Evolutionary conservation across 1,140 invertebrate species (phyloP), one percentile per base, ranked within the genome.

Genomic region (Luehdorfia chinensis): DNA sequence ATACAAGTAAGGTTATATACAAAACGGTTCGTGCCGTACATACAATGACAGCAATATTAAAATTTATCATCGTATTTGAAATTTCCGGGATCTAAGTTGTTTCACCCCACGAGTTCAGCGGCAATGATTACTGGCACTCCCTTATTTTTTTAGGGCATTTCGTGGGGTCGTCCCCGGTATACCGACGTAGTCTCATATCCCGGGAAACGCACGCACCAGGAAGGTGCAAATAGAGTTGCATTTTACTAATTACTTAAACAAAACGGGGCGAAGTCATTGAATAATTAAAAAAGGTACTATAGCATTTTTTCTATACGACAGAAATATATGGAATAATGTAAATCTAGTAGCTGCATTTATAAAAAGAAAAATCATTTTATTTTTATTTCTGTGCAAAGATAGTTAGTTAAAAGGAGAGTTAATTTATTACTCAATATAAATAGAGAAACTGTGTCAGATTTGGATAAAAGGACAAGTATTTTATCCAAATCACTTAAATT

Each of bases 101-200:
- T 55, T 41, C 53, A 55, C 45, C 41, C 55, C 57, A 59, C 19
- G 18, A 41, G 36, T 33, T 65, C 55, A 68, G 43, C 32, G 57
- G 68, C 68, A 66, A 62, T 72, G 63, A 69, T 66, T 49, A 56
- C 47, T 46, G 56, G 48, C 68, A 66, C 68, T 58, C 68, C 68
- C 66, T 57, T 47, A 44, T 44, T 60, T 60, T 58, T 59, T 31
- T 47, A 19, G 21, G 47, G 44, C 53, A 47, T 48, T 46, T 45
- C 33, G 32, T 57, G 68, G 68, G 64, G 59, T 33, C 33, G 47
- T 57, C 62, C 59, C 59, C 43, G 19, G 37, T 15, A 25, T 7
- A 43, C 25, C 13, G 13, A 4, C 15, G 16, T 28, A 13, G 25
- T 30, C 13, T n/a, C 14, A 12, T 8, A 21, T 6, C 2, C 6